phyloP scores from a whole-genome alignment of 2,797 vertebrate species.

The Artibeus jamaicensis region DNA sequence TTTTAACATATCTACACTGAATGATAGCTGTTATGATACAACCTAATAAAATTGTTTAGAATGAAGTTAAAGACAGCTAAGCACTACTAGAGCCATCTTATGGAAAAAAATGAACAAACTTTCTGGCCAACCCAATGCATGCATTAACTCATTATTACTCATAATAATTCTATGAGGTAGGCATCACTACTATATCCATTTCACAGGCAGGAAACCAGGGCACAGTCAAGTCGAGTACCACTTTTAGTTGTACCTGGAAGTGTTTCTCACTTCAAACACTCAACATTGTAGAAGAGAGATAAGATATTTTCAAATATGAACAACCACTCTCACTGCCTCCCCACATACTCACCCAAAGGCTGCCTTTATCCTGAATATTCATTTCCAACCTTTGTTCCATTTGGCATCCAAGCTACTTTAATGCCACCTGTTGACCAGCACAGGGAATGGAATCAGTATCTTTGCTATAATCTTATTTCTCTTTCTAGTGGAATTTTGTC shows the following conservation, averaged over 20 bases:
- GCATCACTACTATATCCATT: neutral
- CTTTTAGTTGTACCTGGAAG: neutral
- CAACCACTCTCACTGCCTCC: neutral
- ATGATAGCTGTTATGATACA: too few relatives aligned
- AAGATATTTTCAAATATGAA: neutral
- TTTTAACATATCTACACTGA: too few relatives aligned
- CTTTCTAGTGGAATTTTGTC: neutral
- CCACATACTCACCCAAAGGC: neutral
- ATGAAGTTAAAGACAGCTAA: too few relatives aligned
- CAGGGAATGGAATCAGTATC: neutral
- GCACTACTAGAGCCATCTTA: too few relatives aligned
- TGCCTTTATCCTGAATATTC: neutral
- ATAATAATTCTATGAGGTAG: neutral
- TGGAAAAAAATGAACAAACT: too few relatives aligned
- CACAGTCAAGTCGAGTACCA: neutral
- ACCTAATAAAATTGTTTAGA: too few relatives aligned
- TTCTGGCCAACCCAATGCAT: too few relatives aligned
- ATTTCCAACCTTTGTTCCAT: conserved; percentile 24
- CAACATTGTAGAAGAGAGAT: neutral
- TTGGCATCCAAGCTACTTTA: conserved; percentile 23
- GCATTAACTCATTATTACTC: neutral
- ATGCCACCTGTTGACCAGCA: conserved; percentile 44
- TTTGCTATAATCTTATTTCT: neutral
- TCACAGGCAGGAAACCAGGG: neutral
- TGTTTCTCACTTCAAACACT: neutral